Evolutionary conservation across 2,888 invertebrate species (phyloP).

Genomic region (Brachypterus glaber): DNA sequence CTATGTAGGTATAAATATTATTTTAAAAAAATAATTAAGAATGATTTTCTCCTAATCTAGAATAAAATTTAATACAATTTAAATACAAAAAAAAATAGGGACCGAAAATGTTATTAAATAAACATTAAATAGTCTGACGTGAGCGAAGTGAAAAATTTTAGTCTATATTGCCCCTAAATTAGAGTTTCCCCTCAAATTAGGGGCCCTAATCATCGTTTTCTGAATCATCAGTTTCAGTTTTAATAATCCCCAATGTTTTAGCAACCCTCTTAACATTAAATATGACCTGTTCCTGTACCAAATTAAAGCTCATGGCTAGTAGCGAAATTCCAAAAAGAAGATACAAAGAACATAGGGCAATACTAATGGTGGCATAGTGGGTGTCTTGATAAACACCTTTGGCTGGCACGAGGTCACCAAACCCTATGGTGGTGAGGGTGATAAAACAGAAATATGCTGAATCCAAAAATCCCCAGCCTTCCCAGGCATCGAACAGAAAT

Average conservation of each 20-base stretch:
- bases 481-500: slow-evolving; percentile 76
- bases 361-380: slow-evolving; percentile 45
- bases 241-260: slow-evolving; percentile 77
- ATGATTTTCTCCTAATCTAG: too few relatives aligned
- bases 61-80: too few relatives aligned
- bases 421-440: slow-evolving; percentile 86
- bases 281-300: slow-evolving; percentile 90
- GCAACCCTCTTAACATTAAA: slow-evolving; percentile 80
- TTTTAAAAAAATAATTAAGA: too few relatives aligned
- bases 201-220: slow-evolving; percentile 44
- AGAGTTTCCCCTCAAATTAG: too few relatives aligned
- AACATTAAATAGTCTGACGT: too few relatives aligned
- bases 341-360: slow-evolving; percentile 86
- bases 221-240: slow-evolving; percentile 56
- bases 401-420: slow-evolving; percentile 86
- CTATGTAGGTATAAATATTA: too few relatives aligned
- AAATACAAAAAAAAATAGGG: too few relatives aligned
- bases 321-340: slow-evolving; percentile 89
- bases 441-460: slow-evolving; percentile 92
- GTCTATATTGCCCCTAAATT: too few relatives aligned
- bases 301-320: slow-evolving; percentile 92
- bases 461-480: slow-evolving; percentile 77
- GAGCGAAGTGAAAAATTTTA: too few relatives aligned
- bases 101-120: too few relatives aligned
- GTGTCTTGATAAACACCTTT: slow-evolving; percentile 46